Conservation (phyloP, 2,797 vertebrate species). For the Acropternis orthonyx region DNA sequence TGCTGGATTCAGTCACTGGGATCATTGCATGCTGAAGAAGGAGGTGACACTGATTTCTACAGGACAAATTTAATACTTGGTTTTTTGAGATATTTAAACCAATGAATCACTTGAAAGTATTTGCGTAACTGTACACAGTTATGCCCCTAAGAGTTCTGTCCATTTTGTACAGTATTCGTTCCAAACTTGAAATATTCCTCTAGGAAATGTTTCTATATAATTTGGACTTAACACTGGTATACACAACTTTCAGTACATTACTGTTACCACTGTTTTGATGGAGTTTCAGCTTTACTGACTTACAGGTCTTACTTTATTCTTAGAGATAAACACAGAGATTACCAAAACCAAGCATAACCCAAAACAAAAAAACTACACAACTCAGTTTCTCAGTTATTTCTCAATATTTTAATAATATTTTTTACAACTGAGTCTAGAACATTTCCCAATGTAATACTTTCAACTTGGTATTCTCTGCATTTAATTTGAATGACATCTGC, state of each 20-base stretch:
- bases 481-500: not conserved
- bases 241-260: not conserved
- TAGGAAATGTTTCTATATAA: not conserved
- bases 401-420: not conserved
- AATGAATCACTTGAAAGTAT: not conserved
- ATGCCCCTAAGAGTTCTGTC: not conserved
- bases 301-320: not conserved
- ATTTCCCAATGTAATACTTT: not conserved
- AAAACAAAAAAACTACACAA: not conserved
- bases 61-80: not conserved
- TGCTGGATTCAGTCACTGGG: not conserved
- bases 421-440: not conserved
- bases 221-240: not conserved
- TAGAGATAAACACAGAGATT: not conserved
- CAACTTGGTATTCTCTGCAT: not conserved
- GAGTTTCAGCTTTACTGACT: not conserved
- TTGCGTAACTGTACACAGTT: not conserved
- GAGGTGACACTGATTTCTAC: not conserved
- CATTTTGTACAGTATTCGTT: not conserved
- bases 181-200: not conserved
- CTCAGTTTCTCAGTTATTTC: not conserved
- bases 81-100: not conserved
- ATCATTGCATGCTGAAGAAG: not conserved
- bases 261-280: not conserved
- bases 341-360: not conserved